phyloP scores from a whole-genome alignment of 2,888 invertebrate genomes.

The Pterobdella sp. region DNA sequence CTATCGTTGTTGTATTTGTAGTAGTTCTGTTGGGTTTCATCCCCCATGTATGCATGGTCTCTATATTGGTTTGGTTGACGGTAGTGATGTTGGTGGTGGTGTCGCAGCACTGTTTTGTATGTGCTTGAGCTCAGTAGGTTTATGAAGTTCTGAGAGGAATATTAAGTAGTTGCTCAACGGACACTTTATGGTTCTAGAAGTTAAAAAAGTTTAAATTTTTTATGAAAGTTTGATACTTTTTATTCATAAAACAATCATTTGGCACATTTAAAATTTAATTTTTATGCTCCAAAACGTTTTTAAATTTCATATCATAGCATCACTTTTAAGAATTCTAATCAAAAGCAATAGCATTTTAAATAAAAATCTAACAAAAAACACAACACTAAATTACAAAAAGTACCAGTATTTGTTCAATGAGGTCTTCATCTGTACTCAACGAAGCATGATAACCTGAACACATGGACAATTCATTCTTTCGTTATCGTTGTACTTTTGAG shows the following conservation, averaged over 20 bases:
- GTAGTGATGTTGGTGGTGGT: constrained; percentile 55
- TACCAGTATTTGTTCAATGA: constrained; percentile 17
- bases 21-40: no score
- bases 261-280: not conserved
- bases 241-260: not conserved
- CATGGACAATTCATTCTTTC: not conserved
- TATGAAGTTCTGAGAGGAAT: constrained; percentile 70
- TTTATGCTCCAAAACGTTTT: not conserved
- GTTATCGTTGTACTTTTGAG: no score
- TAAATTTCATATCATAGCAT: no score
- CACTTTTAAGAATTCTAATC: no score
- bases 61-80: constrained; percentile 5
- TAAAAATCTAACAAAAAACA: not conserved
- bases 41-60: no score
- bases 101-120: constrained; percentile 73
- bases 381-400: not conserved
- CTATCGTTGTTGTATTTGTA: not conserved
- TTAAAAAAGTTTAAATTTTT: no score
- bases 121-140: constrained; percentile 91
- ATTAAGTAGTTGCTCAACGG: no score
- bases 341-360: no score
- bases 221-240: no score
- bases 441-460: constrained; percentile 19
- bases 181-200: not conserved
- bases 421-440: not conserved